Evolutionary conservation across 2,113 vertebrate species (phyloP).

Genomic region (Podiceps cristatus): DNA sequence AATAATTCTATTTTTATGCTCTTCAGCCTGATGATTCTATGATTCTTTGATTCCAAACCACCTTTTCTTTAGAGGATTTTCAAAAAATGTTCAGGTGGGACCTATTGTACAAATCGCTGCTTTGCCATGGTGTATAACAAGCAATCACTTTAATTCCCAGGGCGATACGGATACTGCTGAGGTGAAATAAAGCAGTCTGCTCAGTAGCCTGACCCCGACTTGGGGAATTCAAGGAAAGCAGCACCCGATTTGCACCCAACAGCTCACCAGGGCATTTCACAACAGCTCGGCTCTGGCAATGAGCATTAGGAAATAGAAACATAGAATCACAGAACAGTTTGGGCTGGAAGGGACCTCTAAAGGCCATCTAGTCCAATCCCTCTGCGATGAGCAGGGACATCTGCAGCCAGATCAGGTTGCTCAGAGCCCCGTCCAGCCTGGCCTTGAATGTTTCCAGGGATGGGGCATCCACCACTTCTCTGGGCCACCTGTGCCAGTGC

Average conservation of each 20-base stretch:
- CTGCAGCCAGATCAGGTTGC: too few species aligned
- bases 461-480: too few species aligned
- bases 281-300: neutral
- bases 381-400: too few species aligned
- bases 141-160: neutral
- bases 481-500: too few species aligned
- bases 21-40: too few species aligned
- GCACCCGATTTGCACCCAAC: neutral
- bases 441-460: too few species aligned
- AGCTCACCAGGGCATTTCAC: neutral
- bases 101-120: neutral
- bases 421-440: too few species aligned
- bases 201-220: neutral
- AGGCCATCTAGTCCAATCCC: too few species aligned
- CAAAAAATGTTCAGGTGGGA: neutral
- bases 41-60: too few species aligned
- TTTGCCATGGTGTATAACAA: neutral
- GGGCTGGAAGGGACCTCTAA: too few species aligned
- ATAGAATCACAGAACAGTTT: too few species aligned
- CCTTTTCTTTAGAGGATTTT: neutral
- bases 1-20: too few species aligned
- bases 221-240: neutral
- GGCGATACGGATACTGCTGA: neutral
- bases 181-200: neutral
- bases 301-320: neutral